Evolutionary conservation across 2,113 vertebrate species (phyloP).

Genomic region (Mionectes macconnelli): DNA sequence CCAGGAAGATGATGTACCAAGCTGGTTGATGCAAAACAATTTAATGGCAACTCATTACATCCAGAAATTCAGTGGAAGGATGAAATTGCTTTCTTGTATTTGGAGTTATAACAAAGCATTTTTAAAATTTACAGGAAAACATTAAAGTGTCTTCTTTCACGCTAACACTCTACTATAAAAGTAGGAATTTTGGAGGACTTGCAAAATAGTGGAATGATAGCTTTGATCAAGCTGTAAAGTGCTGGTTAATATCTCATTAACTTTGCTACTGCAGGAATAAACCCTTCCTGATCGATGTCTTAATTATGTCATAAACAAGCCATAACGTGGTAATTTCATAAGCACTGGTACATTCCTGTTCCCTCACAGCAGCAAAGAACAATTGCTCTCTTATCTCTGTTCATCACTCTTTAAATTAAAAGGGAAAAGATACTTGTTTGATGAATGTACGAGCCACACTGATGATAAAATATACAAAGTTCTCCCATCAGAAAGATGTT

Average conservation of each 20-base stretch:
- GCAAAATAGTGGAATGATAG: not conserved
- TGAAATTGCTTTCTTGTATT: not conserved
- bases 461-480: not conserved
- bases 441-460: not conserved
- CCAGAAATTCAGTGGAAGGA: not conserved
- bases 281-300: not conserved
- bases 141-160: not conserved
- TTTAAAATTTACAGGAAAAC: not conserved
- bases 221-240: not conserved
- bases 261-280: not conserved
- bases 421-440: not conserved
- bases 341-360: not conserved
- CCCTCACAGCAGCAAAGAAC: not conserved
- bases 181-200: not conserved
- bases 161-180: not conserved
- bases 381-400: not conserved
- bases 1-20: not conserved
- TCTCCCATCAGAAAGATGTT: not conserved
- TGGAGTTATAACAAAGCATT: not conserved
- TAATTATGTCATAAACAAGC: not conserved
- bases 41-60: not conserved
- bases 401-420: not conserved
- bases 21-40: not conserved
- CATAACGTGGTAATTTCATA: not conserved
- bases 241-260: not conserved